Base-by-base conservation (phyloP, 2,888 invertebrate species). In the Galeopsomyia nigrocyanea region DNA sequence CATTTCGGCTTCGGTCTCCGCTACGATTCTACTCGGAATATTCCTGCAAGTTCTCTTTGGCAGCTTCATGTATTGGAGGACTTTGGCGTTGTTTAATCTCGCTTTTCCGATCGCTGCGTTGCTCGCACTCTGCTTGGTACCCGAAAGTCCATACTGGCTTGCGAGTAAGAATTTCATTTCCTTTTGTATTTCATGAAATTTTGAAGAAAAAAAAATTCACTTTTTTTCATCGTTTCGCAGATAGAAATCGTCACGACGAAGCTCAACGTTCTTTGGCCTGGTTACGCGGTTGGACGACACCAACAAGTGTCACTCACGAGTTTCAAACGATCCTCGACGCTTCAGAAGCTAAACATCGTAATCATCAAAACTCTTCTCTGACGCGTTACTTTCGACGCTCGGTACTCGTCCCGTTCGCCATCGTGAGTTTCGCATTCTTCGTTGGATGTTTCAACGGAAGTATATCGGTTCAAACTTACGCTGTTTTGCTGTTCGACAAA, bases 111-210 rank as follows among this genome's bases (percentile, higher is more conserved):
- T 17, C 1, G 3, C 46, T 3, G 26, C 39, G 7, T 19, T 62
- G 10, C 17, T 47, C 10, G 62, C 19, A 16, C 49, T 62, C 10
- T 39, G n/a, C 17, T 16, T 62, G 17, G 49, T 62, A 1, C 62
- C 62, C 13, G 62, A 62, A 19, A 62, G 47, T 39, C 62, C 62
- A 10, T 21, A 62, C 22, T 62, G 62, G 62, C 62, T 62, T 13
- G 62, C 62, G 13, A 17, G 14, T 21, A 53, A 53, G 21, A 9
- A 10, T 53, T 7, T 19, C 16, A 50, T 10, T 17, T 9, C 9
- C 16, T n/a, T 2, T 9, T 51, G 51, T 9, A 17, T 16, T 9
- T 50, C 2, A 6, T n/a, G 3, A 0, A 6, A 3, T 1, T n/a
- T 51, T 51, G 17, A 16, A 5, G 5, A 2, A 5, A 5, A 26